Evolutionary conservation across 2,888 invertebrate genomes (phyloP).

Genomic region (Cosmia pyralina): DNA sequence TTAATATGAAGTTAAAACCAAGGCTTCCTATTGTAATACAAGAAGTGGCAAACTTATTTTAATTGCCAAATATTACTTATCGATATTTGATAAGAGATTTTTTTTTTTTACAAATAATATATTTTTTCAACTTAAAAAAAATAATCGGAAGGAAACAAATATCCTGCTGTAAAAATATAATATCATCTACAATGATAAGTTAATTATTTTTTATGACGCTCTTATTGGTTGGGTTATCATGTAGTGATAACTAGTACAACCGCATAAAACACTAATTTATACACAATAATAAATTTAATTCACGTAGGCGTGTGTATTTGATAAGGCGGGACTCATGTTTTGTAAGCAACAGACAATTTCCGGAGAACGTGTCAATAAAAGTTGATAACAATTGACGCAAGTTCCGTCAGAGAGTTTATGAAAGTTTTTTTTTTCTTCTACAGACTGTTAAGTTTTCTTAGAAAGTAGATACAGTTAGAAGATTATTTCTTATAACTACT

Average conservation of each 20-base stretch:
- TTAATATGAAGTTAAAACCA: not conserved
- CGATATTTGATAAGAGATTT: not conserved
- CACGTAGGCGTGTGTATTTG: constrained; percentile 43
- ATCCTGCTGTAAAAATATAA: constrained; percentile 21
- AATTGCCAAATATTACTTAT: not conserved
- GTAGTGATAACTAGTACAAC: constrained; percentile 42
- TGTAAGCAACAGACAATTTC: constrained; percentile 51
- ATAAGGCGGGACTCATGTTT: constrained; percentile 48
- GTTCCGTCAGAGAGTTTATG: constrained; percentile 36
- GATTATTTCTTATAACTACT: not conserved
- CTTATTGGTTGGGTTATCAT: constrained; percentile 45
- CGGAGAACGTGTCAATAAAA: constrained; percentile 47
- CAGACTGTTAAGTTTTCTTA: not conserved
- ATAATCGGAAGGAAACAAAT: constrained; percentile 33
- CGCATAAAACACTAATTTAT: constrained; percentile 41
- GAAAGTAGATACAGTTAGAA: not conserved
- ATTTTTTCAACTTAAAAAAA: not conserved
- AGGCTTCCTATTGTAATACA: not conserved
- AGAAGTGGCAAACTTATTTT: not conserved
- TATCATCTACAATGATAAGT: constrained; percentile 16
- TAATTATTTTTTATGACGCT: constrained; percentile 44
- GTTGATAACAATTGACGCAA: constrained; percentile 56
- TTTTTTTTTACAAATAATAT: not conserved
- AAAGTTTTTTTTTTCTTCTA: not conserved
- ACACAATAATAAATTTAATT: constrained; percentile 50